A percentile compares a stretch with the other conserved stretches of the same genome.
Evolutionary conservation across 2,113 vertebrate genomes (phyloP).

Genomic region (Nycticryphes semicollaris): DNA sequence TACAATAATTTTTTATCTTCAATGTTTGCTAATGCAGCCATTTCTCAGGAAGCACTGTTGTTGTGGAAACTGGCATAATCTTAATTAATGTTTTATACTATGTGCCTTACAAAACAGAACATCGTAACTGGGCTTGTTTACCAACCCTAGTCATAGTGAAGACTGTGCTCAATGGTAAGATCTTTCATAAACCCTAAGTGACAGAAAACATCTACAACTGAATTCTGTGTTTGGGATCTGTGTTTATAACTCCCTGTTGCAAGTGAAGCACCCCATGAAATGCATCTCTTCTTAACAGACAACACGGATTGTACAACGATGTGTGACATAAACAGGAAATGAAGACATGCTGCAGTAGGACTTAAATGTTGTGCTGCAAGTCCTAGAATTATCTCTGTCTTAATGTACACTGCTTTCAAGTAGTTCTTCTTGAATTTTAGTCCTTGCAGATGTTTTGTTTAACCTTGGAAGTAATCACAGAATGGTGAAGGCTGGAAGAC

Average conservation of each 20-base stretch:
- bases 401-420: not conserved
- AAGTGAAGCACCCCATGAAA: not conserved
- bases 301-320: not conserved
- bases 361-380: not conserved
- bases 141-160: not conserved
- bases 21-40: not conserved
- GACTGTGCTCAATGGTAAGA: not conserved
- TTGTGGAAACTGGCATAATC: not conserved
- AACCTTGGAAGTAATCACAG: not conserved
- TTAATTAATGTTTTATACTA: not conserved
- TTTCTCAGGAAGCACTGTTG: not conserved
- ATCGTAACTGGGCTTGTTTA: not conserved
- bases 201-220: not conserved
- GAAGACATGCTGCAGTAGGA: not conserved
- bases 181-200: not conserved
- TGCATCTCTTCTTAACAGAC: not conserved
- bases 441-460: not conserved
- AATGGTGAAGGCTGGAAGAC: not conserved
- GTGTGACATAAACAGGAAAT: not conserved
- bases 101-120: not conserved
- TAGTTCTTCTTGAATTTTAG: not conserved
- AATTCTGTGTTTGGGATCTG: not conserved
- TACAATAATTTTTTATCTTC: not conserved
- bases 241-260: not conserved
- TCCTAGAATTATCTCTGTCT: not conserved